Base-by-base conservation (phyloP, 2,113 vertebrate species). In the Heloderma charlesbogerti region DNA sequence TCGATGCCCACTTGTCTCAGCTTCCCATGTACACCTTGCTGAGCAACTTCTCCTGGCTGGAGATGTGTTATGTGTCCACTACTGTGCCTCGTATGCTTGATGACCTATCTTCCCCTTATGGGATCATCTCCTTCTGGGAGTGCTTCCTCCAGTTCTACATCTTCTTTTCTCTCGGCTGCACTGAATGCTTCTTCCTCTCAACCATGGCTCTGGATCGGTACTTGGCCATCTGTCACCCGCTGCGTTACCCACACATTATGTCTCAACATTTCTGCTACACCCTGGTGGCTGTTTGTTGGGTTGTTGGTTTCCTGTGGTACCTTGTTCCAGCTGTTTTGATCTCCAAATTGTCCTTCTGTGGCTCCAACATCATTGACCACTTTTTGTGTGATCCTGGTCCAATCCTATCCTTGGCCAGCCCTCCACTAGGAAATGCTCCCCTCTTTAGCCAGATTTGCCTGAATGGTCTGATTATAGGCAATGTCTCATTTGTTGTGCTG, bases 11-110 rank as follows among this genome's bases (percentile, higher is more conserved):
- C 51, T 89, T 34, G 71, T 90, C 94, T 25, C 93, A 89, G 63
- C 94, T 71, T 0, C 92, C 94, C 91, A 96, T 95, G 94, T 94
- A 95, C 85, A 83, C 95, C 74, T 66, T 94, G 51, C 43, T 95
- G 34, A 91, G 87, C 0, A 93, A 93, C 71, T 95, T 95, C 54
- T 95, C 91, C 57, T 79, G 94, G 75, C 63, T 95, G 10, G 94
- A 95, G 51, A 93, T 95, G 66, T 94, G 93, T 29, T 94, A 94
- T 16, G 66, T 92, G 82, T 94, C 82, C 10, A 92, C 87, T 13
- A 93, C 91, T 3, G 31, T 92, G 72, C 93, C 94, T 20, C 92
- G n/a, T 2, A 91, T 95, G 92, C 63, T 95, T n/a, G 37, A 9
- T 15, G 94, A 93, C 48, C 93, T 95, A 9, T 69, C 90, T 0